Base-by-base conservation (phyloP, 2,888 invertebrate species). In the Melinopterus prodromus region DNA sequence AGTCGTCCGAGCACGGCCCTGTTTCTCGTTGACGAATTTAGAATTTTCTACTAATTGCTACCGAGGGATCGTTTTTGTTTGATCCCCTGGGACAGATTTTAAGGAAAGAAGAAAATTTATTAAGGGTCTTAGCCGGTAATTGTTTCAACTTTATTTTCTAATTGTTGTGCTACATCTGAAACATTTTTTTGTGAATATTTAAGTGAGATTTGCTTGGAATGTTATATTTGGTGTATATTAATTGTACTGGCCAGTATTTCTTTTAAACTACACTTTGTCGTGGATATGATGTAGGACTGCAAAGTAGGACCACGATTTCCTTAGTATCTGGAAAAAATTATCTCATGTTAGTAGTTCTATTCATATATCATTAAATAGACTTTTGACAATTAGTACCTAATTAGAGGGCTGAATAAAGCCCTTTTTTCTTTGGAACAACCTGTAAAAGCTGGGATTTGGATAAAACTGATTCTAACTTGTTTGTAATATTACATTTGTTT, bases 221-320 rank as follows among this genome's bases (percentile, higher is more conserved):
- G 3, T 26, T 26, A 26, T 26, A 26, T 26, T 26, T 26, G 26
- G 2, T 26, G 26, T 26, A 26, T 26, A 26, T 26, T 26, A 2
- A 26, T 26, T 1, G 26, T 26, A n/a, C n/a, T n/a, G 1, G 26
- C 3, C 3, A 26, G 26, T 26, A 26, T 26, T 26, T 26, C 26
- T 26, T 26, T 26, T 26, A 26, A 26, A 26, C 26, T 26, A 26
- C 26, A 26, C 26, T 3, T 26, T 26, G 3, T 71, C 79, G 26
- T 81, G 81, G 76, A 86, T 81, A 77, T 83, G 78, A 77, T 85
- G 82, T 77, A 80, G 69, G 16, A 80, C 72, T 1, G 78, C 72
- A 36, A 78, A 77, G 53, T 78, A 80, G 5, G 80, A 80, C 80
- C 80, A 80, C 6, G 78, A 78, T n/a, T 71, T 38, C 16, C 72